Percentiles rank a stretch among this genome's conserved stretches.
Conservation (phyloP, 2,888 invertebrate species). For the Drosophila neotestacea region DNA sequence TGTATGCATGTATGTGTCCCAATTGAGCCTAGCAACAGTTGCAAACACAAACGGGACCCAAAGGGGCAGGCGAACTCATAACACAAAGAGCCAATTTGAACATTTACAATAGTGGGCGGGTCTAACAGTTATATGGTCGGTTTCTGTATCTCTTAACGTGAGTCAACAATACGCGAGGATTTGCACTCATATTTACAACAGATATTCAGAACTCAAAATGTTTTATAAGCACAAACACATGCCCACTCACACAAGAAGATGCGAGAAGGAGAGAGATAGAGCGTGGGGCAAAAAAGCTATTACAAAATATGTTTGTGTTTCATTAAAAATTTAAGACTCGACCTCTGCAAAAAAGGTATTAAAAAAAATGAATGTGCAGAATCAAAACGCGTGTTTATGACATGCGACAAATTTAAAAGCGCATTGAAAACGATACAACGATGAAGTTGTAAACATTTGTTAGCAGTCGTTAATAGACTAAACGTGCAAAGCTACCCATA, state of each 20-base stretch:
- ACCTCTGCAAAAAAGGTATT: conserved; percentile 28
- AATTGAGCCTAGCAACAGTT: conserved; percentile 16
- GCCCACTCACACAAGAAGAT: no score
- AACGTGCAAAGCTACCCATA: background rate
- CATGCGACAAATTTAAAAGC: conserved; percentile 60
- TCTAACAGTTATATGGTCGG: conserved; percentile 30
- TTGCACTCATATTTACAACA: conserved; percentile 48
- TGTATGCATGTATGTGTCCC: background rate
- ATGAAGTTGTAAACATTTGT: conserved; percentile 65
- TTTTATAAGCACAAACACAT: conserved; percentile 11
- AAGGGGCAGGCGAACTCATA: conserved; percentile 29
- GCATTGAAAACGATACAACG: conserved; percentile 43
- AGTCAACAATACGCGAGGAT: conserved; percentile 49
- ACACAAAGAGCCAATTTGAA: conserved; percentile 44
- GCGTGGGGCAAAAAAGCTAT: conserved; percentile 46
- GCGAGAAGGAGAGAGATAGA: background rate
- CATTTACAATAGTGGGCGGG: conserved; percentile 38
- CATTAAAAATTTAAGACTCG: conserved; percentile 71
- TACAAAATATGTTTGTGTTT: conserved; percentile 74
- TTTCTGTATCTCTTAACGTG: conserved; percentile 28
- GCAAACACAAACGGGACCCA: conserved; percentile 37
- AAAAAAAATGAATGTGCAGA: conserved; percentile 32
- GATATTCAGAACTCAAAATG: conserved; percentile 33
- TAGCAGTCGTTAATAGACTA: conserved; percentile 31
- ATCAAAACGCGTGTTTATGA: conserved; percentile 57